Percentiles rank a stretch among this genome's conserved stretches.
Conservation (phyloP, 2,888 invertebrate genomes). For the Agrochola circellaris region DNA sequence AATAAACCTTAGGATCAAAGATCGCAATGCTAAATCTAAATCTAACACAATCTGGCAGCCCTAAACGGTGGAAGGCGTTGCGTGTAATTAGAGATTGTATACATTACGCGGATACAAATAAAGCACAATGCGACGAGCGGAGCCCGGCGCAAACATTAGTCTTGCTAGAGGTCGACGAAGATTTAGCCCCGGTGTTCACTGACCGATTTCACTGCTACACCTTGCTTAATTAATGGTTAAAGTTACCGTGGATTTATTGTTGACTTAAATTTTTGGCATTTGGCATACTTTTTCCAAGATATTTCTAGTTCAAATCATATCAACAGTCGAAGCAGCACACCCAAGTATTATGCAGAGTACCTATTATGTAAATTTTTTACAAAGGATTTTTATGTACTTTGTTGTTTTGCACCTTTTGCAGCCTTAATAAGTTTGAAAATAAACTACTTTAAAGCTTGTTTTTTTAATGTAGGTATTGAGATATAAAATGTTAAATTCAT, state of each 20-base stretch:
- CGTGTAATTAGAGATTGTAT: constrained; percentile 91
- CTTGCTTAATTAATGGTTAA: constrained; percentile 48
- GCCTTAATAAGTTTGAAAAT: not conserved
- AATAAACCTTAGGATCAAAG: constrained; percentile 58
- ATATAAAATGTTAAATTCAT: constrained; percentile 20
- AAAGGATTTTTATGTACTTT: not conserved
- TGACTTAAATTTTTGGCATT: not conserved
- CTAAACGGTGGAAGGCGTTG: constrained; percentile 84
- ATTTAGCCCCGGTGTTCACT: constrained; percentile 78
- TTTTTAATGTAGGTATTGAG: constrained; percentile 8
- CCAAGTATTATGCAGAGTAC: no score
- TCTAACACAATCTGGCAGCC: constrained; percentile 74
- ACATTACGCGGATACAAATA: constrained; percentile 90
- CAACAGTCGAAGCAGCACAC: no score
- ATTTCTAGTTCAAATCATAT: not conserved
- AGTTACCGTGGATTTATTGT: constrained; percentile 1
- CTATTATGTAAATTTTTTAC: no score
- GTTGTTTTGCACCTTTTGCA: not conserved
- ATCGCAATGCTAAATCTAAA: constrained; percentile 59
- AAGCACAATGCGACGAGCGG: constrained; percentile 87
- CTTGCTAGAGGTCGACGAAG: constrained; percentile 83
- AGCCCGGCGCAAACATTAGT: constrained; percentile 86
- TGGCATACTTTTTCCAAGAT: not conserved
- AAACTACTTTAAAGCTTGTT: constrained; percentile 1
- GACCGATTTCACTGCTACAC: constrained; percentile 64